Conservation (phyloP, 1,140 invertebrate species). For the Harpegnathos saltator region DNA sequence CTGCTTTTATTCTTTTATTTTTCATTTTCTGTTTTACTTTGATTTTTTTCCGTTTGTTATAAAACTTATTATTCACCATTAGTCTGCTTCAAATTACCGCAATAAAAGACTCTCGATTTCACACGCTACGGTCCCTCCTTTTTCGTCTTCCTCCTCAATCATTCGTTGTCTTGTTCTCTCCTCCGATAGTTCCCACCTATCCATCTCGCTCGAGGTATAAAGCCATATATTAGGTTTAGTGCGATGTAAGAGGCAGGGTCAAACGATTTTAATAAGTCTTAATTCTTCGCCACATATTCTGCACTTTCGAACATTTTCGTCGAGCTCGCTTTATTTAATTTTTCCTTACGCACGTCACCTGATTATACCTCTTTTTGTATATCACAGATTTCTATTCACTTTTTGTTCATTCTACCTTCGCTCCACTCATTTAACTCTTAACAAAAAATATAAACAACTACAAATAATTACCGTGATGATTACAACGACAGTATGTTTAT, state of each 20-base stretch:
- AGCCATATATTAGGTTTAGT: constrained; percentile 71
- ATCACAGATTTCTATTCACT: not conserved
- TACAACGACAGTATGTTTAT: too few species aligned
- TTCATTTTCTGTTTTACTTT: too few species aligned
- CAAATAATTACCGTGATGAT: too few species aligned
- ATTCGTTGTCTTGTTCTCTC: constrained; percentile 24
- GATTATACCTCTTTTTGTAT: not conserved
- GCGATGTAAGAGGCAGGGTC: constrained; percentile 77
- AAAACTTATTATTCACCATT: too few species aligned
- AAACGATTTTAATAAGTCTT: constrained; percentile 84
- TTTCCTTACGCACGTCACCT: not conserved
- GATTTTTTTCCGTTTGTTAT: too few species aligned
- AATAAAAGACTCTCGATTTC: constrained; percentile 52
- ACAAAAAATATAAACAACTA: too few species aligned
- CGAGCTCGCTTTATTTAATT: not conserved
- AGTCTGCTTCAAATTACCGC: constrained; percentile 59
- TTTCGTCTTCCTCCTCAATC: constrained; percentile 39
- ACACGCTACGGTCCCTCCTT: constrained; percentile 57
- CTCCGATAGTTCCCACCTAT: constrained; percentile 46
- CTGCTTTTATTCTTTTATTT: too few species aligned
- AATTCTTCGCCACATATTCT: constrained; percentile 75
- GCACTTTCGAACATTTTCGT: constrained; percentile 65
- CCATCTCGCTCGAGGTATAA: constrained; percentile 73
- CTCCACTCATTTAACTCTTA: too few species aligned
- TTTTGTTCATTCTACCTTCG: too few species aligned